Evolutionary conservation across 2,113 vertebrate genomes (phyloP).

Genomic region (Eurystomus gularis): DNA sequence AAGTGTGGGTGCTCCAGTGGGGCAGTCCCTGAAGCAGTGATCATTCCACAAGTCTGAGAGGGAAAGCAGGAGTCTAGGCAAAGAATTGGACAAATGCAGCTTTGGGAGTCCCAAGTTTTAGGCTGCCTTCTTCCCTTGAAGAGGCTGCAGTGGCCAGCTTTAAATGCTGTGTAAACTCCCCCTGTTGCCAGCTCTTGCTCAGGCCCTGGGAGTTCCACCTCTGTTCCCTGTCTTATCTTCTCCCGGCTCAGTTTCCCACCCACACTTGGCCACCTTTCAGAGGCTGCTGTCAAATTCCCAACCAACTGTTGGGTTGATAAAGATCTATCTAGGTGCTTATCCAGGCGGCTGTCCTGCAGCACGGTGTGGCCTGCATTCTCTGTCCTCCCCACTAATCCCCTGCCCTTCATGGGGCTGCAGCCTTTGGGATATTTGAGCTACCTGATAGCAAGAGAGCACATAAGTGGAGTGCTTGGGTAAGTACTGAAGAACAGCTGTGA

Average conservation of each 20-base stretch:
- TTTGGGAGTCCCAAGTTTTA: not conserved
- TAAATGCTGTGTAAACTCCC: not conserved
- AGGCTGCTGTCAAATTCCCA: not conserved
- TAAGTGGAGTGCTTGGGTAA: constrained; percentile 30
- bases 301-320: not conserved
- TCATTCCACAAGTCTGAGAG: not conserved
- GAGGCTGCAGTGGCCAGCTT: not conserved
- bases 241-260: not conserved
- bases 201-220: not conserved
- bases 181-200: not conserved
- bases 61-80: not conserved
- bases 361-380: not conserved
- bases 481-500: constrained; percentile 8
- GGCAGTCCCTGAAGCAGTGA: not conserved
- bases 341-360: not conserved
- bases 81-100: not conserved
- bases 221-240: not conserved
- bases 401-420: constrained; percentile 23
- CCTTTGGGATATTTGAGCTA: constrained; percentile 48
- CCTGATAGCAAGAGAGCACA: constrained; percentile 3
- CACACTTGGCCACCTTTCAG: not conserved
- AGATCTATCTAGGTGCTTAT: not conserved
- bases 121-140: not conserved
- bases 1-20: rapidly evolving
- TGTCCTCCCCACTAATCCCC: not conserved